These are phyloP conservation scores for Melanotaenia parkinsoni DNA, from an alignment of 2,797 vertebrate species.

Conservation along the genomic window DNA sequence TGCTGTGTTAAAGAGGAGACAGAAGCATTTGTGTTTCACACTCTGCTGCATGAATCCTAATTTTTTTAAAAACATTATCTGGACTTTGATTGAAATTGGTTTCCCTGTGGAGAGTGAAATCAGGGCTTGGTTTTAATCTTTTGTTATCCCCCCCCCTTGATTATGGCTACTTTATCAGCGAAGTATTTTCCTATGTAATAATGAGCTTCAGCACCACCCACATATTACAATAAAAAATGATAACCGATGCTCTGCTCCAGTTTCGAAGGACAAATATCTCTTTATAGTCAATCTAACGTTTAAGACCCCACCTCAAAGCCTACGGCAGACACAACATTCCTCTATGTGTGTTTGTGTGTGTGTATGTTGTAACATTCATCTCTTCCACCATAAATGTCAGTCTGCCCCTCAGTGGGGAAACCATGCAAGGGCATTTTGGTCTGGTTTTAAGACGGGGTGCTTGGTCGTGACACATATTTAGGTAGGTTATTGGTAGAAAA, in stretches of 20 bases:
- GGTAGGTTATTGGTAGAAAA: slow-evolving; percentile 71
- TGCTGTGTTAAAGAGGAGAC: slow-evolving; percentile 8
- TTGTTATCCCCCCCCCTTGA: not conserved
- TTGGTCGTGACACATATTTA: slow-evolving; percentile 77
- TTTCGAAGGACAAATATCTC: slow-evolving; percentile 24
- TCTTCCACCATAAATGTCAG: slow-evolving; percentile 45
- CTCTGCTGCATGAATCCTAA: slow-evolving; percentile 6
- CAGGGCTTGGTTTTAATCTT: slow-evolving; percentile 15
- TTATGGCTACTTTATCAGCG: slow-evolving; percentile 8
- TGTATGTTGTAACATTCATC: slow-evolving; percentile 12
- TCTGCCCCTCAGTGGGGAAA: slow-evolving; percentile 83
- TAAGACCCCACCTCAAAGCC: slow-evolving; percentile 43
- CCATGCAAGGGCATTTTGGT: slow-evolving; percentile 76
- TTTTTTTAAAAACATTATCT: slow-evolving; percentile 24
- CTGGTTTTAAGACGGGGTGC: slow-evolving; percentile 59
- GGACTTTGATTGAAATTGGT: slow-evolving; percentile 7
- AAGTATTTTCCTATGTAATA: not conserved
- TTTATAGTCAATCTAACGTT: slow-evolving; percentile 27
- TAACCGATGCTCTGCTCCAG: slow-evolving; percentile 3
- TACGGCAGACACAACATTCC: not conserved
- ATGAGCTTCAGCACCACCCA: slow-evolving; percentile 13
- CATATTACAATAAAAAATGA: slow-evolving; percentile 6
- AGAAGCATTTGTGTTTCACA: not conserved
- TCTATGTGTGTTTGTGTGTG: slow-evolving; percentile 9
- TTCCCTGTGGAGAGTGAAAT: not conserved